Conservation (phyloP, 1,140 invertebrate genomes). For the Meloidogyne exigua region DNA sequence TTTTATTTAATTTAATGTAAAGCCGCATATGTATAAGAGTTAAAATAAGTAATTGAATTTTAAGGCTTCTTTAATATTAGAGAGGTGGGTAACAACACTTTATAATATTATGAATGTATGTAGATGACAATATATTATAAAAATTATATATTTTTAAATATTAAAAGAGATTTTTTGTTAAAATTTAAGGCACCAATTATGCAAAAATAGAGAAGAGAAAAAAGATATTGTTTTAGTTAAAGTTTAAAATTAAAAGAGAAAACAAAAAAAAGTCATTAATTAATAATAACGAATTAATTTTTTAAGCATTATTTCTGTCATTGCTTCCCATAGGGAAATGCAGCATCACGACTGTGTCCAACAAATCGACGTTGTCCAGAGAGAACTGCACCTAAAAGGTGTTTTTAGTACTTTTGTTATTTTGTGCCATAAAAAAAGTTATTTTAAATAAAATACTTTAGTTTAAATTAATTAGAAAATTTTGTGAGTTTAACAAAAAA, state of each 20-base stretch:
- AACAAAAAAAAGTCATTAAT: background rate
- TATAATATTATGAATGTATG: too few relatives aligned
- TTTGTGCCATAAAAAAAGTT: background rate
- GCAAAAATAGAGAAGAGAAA: background rate
- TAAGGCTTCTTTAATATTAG: background rate
- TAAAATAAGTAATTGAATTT: background rate
- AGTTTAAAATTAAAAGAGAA: background rate
- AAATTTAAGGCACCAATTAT: constrained; percentile 1
- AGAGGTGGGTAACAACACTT: background rate
- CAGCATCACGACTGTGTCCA: constrained; percentile 24
- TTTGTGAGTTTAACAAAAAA: background rate
- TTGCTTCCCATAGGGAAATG: constrained; percentile 6
- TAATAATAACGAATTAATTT: background rate
- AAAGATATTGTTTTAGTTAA: background rate
- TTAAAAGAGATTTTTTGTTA: background rate
- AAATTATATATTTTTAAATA: background rate
- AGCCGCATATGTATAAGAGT: too few relatives aligned
- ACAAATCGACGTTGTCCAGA: constrained; percentile 18
- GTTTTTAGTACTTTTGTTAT: background rate
- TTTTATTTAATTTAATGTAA: background rate
- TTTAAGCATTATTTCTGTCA: background rate
- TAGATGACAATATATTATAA: background rate
- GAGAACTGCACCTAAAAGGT: constrained; percentile 15
- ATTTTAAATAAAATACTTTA: background rate
- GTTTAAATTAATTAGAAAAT: background rate